phyloP scores from a whole-genome alignment of 2,113 vertebrate species.

The Notiomystis cincta region DNA sequence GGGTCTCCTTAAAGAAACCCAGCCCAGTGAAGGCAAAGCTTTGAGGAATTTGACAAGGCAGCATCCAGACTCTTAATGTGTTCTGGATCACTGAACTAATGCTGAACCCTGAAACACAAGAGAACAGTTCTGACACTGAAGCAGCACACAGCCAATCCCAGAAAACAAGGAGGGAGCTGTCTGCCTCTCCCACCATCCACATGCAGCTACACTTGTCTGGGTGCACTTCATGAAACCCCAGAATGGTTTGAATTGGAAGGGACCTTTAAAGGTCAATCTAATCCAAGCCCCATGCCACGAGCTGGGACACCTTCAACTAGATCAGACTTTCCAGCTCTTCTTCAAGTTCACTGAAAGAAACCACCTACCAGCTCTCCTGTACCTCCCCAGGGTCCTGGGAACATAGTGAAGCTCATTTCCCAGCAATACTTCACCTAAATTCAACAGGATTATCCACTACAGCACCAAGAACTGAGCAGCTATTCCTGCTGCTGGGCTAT shows the following conservation, averaged over 20 bases:
- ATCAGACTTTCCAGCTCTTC: neutral
- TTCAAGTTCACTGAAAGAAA: neutral
- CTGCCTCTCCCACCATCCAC: neutral
- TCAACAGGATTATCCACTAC: neutral
- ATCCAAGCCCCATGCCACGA: neutral
- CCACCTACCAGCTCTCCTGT: neutral
- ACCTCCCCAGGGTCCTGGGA: neutral
- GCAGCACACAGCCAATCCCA: neutral
- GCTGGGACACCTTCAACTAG: neutral
- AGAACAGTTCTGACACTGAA: neutral
- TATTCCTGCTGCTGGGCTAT: neutral
- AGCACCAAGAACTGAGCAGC: neutral
- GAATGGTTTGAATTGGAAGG: neutral
- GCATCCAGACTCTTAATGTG: neutral
- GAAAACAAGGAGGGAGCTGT: neutral
- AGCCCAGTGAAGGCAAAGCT: neutral
- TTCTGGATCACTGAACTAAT: neutral
- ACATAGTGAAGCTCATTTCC: rapidly evolving
- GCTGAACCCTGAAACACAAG: neutral
- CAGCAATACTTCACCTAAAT: neutral
- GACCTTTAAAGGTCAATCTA: neutral
- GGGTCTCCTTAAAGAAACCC: neutral
- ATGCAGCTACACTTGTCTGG: rapidly evolving
- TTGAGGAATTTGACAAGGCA: neutral
- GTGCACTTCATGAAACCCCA: neutral